Conservation (phyloP, 1,140 invertebrate species). For the Drosophila saltans region DNA sequence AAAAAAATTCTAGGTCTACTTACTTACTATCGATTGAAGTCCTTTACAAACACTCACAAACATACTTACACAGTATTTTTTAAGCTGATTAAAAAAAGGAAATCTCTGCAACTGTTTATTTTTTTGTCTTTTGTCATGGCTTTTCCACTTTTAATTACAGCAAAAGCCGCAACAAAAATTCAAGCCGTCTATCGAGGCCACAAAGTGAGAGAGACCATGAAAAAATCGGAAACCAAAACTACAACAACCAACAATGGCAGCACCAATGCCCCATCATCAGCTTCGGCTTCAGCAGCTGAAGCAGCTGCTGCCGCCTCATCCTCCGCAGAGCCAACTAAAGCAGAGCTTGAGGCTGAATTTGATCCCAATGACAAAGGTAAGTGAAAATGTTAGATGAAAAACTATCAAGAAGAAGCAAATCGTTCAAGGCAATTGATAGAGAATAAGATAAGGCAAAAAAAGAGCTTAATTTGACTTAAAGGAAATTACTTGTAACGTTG, state of each 20-base stretch:
- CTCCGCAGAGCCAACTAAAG: constrained; percentile 86
- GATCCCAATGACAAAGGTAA: constrained; percentile 90
- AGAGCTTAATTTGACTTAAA: not conserved
- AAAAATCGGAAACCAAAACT: constrained; percentile 83
- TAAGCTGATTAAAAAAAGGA: constrained; percentile 36
- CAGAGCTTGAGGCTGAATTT: constrained; percentile 90
- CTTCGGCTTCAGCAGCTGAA: constrained; percentile 71
- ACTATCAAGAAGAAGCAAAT: no score
- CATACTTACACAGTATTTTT: not conserved
- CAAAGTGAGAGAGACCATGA: constrained; percentile 87
- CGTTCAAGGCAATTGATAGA: not conserved
- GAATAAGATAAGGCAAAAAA: no score
- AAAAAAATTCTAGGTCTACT: constrained; percentile 4
- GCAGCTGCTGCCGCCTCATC: constrained; percentile 69
- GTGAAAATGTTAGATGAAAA: not conserved
- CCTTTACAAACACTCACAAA: not conserved
- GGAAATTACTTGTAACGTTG: not conserved
- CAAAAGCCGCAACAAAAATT: constrained; percentile 88
- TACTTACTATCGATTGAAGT: constrained; percentile 3
- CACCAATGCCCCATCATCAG: constrained; percentile 30
- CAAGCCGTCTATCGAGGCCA: constrained; percentile 89
- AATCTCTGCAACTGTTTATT: constrained; percentile 11
- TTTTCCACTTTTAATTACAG: constrained; percentile 70
- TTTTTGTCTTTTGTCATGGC: constrained; percentile 10
- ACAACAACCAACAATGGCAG: constrained; percentile 68